Percentiles rank a stretch among this genome's conserved stretches.
Evolutionary conservation across 2,113 vertebrate genomes (phyloP).

Genomic region (Mus spicilegus): DNA sequence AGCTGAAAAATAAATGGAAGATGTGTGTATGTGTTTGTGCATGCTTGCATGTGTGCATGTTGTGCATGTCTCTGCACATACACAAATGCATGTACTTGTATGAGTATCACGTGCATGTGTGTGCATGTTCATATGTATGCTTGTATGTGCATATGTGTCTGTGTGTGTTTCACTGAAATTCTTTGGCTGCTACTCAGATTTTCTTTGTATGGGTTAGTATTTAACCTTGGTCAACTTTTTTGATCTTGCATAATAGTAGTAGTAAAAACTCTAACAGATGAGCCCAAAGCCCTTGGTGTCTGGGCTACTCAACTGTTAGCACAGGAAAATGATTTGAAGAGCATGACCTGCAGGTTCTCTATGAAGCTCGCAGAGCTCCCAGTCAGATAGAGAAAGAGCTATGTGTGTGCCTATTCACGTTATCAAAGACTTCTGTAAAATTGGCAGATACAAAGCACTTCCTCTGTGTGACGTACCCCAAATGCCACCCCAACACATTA

Average conservation of each 20-base stretch:
- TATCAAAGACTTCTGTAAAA: constrained; percentile 55
- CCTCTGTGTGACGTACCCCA: not conserved
- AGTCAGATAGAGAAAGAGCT: not conserved
- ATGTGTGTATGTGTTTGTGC: not conserved
- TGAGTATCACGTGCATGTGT: not conserved
- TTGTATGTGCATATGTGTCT: not conserved
- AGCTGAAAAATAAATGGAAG: constrained; percentile 4
- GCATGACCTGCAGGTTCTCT: not conserved
- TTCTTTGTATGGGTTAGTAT: not conserved
- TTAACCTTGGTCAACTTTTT: not conserved
- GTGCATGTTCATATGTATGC: not conserved
- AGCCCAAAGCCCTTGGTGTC: not conserved
- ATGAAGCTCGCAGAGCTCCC: not conserved
- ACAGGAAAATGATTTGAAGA: not conserved
- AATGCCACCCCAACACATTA: not conserved
- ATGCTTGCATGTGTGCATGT: too few species aligned
- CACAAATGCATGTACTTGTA: too few species aligned
- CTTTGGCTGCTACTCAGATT: not conserved
- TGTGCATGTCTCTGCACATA: too few species aligned
- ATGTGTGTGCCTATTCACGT: not conserved
- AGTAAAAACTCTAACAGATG: not conserved
- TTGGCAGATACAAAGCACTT: not conserved
- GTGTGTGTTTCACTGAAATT: not conserved
- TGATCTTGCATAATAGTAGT: not conserved
- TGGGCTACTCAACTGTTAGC: not conserved